These are phyloP conservation scores for Zophobas morio DNA, from an alignment of 1,140 invertebrate genomes.

Conservation along the genomic window DNA sequence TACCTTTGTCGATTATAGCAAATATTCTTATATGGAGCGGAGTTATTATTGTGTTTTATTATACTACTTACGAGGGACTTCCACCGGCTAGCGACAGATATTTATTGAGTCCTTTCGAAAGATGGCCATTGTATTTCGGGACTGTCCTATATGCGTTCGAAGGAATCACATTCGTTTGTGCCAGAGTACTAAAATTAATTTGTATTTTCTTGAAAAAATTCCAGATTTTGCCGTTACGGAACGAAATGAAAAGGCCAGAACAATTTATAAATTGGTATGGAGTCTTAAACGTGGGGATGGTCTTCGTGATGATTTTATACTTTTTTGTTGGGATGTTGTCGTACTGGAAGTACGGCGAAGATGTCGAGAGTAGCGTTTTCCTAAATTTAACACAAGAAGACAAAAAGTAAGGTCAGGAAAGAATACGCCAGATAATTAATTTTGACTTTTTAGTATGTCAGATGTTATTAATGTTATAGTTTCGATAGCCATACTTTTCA, in stretches of 20 bases:
- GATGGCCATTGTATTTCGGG: conserved; percentile 79
- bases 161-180: conserved; percentile 78
- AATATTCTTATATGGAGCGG: conserved; percentile 79
- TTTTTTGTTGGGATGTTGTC: conserved; percentile 86
- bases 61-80: conserved; percentile 70
- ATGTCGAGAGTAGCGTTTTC: conserved; percentile 78
- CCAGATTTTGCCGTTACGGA: conserved; percentile 80
- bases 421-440: neutral
- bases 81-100: neutral
- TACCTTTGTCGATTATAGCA: conserved; percentile 79
- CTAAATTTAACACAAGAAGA: conserved; percentile 74
- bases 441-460: conserved; percentile 69
- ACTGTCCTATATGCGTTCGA: conserved; percentile 85
- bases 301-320: conserved; percentile 82
- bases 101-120: conserved; percentile 59
- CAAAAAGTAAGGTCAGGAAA: conserved; percentile 65
- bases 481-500: conserved; percentile 82
- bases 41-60: conserved; percentile 80
- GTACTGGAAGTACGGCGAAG: conserved; percentile 84
- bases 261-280: conserved; percentile 83
- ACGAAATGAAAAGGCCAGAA: conserved; percentile 86
- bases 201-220: neutral
- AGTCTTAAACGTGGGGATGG: conserved; percentile 90
- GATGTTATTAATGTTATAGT: conserved; percentile 78
- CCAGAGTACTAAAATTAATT: neutral